phyloP scores from a whole-genome alignment of 1,140 invertebrate species.

The Megathymus violae region DNA sequence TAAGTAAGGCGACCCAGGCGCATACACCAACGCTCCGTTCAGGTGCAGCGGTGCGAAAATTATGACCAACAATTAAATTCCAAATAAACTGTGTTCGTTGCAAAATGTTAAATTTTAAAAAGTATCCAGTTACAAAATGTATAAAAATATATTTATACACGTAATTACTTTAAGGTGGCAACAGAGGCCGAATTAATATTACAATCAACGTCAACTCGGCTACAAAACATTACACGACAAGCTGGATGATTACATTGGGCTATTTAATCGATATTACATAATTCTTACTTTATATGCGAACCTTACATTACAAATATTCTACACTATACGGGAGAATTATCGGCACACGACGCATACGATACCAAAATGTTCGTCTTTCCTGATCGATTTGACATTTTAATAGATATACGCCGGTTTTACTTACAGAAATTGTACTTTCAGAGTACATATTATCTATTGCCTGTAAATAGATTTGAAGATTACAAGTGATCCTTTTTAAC shows the following conservation, averaged over 20 bases:
- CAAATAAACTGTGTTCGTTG: too few species aligned
- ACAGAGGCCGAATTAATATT: neutral
- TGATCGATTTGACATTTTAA: too few species aligned
- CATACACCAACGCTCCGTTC: too few species aligned
- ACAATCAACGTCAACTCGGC: neutral
- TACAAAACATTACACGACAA: neutral
- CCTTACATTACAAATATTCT: neutral
- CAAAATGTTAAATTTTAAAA: neutral
- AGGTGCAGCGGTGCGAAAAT: too few species aligned
- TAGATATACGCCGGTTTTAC: too few species aligned
- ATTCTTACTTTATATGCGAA: neutral
- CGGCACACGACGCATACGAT: neutral
- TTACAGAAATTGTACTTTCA: too few species aligned
- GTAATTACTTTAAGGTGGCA: neutral
- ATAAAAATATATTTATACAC: constrained; percentile 32
- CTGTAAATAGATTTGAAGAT: too few species aligned
- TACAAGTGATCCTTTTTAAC: too few species aligned
- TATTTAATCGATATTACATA: neutral
- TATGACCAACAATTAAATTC: too few species aligned
- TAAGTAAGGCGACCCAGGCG: too few species aligned
- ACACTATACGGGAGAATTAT: neutral
- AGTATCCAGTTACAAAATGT: constrained; percentile 19
- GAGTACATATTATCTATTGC: too few species aligned
- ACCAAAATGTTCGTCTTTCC: too few species aligned
- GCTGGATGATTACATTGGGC: neutral